Evolutionary conservation across 2,888 invertebrate species (phyloP), one percentile per base, ranked within the genome.

Genomic region (Drosophila fungiperda): DNA sequence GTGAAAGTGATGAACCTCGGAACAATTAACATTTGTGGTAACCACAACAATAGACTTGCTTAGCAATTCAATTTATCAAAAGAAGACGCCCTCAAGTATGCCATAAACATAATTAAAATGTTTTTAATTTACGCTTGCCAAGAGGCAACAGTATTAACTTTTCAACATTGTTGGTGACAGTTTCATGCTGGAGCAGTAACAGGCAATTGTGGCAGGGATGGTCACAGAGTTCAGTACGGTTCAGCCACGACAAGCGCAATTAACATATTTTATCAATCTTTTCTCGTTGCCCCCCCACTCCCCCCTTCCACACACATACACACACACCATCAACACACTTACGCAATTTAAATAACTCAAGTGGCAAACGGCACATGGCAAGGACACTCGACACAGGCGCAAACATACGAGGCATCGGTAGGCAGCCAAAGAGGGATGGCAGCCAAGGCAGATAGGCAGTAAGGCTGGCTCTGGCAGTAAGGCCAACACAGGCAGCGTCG

Each of bases 231-330:
- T 61, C 49, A 38, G 69, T 33, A 23, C 53, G 66, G 57, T 54
- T 60, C 66, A 68, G 58, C 60, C 69, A 68, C 76, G 79, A 75
- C 84, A 81, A 71, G 84, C 83, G 76, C 86, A 86, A 87, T 87
- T 87, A 88, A 88, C 86, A 87, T 87, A 88, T 88, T 87, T 87
- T 87, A 88, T 87, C 86, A 87, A 84, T 84, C 80, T 87, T 84
- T 82, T 84, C 49, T 50, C 65, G 55, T 38, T 55, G 57, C 52
- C 61, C 59, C 59, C 55, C 38, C 55, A 57, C 42, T 66, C 50
- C 62, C 12, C 7, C 20, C 42, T 29, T 29, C 29, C 29, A 29
- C 20, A 45, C 7, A 3, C 3, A 11, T 6, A 12, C 6, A 36
- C 20, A 45, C 20, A 9, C n/a, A n/a, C 20, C 65, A 40, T 60